Evolutionary conservation across 1,140 invertebrate genomes (phyloP).

Genomic region (Conopomorpha cramerella): DNA sequence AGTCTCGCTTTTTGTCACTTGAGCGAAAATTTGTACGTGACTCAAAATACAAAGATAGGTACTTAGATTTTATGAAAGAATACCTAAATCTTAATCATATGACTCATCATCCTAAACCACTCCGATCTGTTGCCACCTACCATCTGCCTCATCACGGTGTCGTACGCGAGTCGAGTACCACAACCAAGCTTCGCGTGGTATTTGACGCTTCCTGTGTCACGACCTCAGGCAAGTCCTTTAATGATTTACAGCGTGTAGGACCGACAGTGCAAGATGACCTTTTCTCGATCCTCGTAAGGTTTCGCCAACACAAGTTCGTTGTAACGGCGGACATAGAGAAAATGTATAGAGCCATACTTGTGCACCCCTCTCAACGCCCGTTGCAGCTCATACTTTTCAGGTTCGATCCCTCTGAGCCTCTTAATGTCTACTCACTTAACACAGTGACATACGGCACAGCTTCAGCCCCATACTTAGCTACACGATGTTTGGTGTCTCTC

Average conservation of each 20-base stretch:
- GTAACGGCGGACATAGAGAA: constrained; percentile 26
- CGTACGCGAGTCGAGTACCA: constrained; percentile 2
- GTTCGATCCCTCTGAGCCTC: constrained; percentile 3
- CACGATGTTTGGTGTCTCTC: constrained; percentile 15
- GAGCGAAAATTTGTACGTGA: constrained; percentile 10
- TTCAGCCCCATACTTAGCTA: constrained; percentile 22
- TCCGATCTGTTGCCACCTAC: neutral
- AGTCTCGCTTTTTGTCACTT: constrained; percentile 3
- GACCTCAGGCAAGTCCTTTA: constrained; percentile 12
- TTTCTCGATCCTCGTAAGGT: constrained; percentile 15
- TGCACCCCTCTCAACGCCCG: constrained; percentile 15
- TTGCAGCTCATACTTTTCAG: constrained; percentile 40
- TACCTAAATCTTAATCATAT: constrained; percentile 13
- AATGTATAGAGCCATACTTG: constrained; percentile 35
- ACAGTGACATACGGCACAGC: constrained; percentile 33
- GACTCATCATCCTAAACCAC: constrained; percentile 1
- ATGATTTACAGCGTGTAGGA: constrained; percentile 16
- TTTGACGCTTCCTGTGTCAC: constrained; percentile 16
- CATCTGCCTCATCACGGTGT: constrained; percentile 5
- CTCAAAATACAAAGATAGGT: constrained; percentile 6
- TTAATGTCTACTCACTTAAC: constrained; percentile 16
- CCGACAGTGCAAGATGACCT: constrained; percentile 26
- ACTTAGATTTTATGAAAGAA: constrained; percentile 11
- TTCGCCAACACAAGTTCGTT: constrained; percentile 13
- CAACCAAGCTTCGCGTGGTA: constrained; percentile 20